Evolutionary conservation across 2,113 vertebrate species (phyloP).

Genomic region (Numida meleagris): DNA sequence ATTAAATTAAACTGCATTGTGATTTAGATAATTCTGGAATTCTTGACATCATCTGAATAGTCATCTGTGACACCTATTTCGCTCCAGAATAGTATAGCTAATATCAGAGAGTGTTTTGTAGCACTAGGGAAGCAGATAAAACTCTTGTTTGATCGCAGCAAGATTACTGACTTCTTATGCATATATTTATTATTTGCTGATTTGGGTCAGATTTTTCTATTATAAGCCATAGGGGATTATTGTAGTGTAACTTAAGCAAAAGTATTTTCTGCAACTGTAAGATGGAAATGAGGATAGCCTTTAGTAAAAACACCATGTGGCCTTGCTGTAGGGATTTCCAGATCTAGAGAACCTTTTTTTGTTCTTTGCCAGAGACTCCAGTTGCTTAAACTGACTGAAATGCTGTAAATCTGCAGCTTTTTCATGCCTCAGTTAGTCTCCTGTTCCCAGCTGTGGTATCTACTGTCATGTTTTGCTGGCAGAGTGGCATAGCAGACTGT

Average conservation of each 20-base stretch:
- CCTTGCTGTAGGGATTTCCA: background rate
- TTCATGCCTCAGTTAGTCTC: background rate
- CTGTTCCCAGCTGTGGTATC: background rate
- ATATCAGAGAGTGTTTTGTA: rapidly evolving
- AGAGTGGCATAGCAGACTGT: background rate
- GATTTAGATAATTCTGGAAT: background rate
- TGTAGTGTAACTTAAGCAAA: background rate
- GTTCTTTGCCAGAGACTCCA: background rate
- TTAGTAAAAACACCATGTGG: rapidly evolving
- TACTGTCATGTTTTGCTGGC: background rate
- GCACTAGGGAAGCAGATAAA: background rate
- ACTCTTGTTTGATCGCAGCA: background rate
- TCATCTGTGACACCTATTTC: background rate
- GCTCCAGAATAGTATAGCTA: background rate
- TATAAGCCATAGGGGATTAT: background rate
- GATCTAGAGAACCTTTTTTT: background rate
- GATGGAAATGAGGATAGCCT: background rate
- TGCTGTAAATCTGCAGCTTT: background rate
- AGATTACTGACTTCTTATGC: background rate
- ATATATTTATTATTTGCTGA: background rate
- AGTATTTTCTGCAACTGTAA: background rate
- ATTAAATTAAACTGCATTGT: background rate
- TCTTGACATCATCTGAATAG: background rate
- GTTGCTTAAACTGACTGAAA: background rate
- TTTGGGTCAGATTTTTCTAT: background rate